Conservation (phyloP, 1,140 invertebrate species). For the Bursaphelenchus mucronatus region DNA sequence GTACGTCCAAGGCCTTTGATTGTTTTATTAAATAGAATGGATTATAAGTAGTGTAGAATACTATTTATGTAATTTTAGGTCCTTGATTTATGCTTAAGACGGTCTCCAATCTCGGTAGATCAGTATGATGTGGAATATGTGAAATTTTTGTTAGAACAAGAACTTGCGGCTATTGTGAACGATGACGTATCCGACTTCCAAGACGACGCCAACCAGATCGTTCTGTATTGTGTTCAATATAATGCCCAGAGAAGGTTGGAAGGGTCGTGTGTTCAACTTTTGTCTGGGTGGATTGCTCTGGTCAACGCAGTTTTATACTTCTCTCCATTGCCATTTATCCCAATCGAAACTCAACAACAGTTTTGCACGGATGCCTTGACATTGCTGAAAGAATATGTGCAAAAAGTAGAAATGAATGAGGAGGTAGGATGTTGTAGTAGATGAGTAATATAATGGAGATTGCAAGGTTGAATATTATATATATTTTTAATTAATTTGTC, state of each 20-base stretch:
- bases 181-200: slow-evolving; percentile 7
- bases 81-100: slow-evolving; percentile 5
- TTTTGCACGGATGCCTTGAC: slow-evolving; percentile 8
- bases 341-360: slow-evolving; percentile 1
- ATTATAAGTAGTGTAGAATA: background rate
- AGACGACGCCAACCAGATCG: slow-evolving; percentile 14
- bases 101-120: background rate
- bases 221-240: slow-evolving; percentile 18
- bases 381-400: slow-evolving; percentile 12
- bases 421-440: background rate
- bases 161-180: slow-evolving; percentile 5
- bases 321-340: slow-evolving; percentile 11
- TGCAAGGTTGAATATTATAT: too few relatives aligned
- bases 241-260: slow-evolving; percentile 10
- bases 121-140: slow-evolving; percentile 13
- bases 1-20: background rate
- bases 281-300: slow-evolving; percentile 14
- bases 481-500: too few relatives aligned
- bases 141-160: slow-evolving; percentile 9
- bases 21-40: background rate
- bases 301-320: slow-evolving; percentile 12
- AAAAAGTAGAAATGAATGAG: slow-evolving; percentile 10
- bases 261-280: slow-evolving; percentile 17
- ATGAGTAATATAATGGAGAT: too few relatives aligned
- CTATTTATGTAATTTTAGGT: background rate